Evolutionary conservation across 2,113 vertebrate species (phyloP).

Genomic region (human): GRCh38 chr11:103240501-103241000

Average conservation of each 20-base stretch:
- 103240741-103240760: background rate
- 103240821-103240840: background rate
- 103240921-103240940: background rate
- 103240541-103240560: background rate
- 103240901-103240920: background rate
- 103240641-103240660: background rate
- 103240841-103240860: background rate
- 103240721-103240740: background rate
- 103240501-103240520: background rate
- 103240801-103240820: background rate
- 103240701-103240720: background rate
- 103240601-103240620: background rate
- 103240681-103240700: background rate
- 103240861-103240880: background rate
- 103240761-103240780: background rate
- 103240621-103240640: background rate
- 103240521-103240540: background rate
- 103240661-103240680: background rate
- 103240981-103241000: background rate
- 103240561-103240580: slow-evolving; percentile 2
- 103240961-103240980: background rate
- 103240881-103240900: background rate
- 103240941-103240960: background rate
- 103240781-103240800: background rate
- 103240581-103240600: background rate